Evolutionary conservation across 1,140 invertebrate genomes (phyloP), one percentile per base, ranked within the genome.

Genomic region (Bombus fervidus): DNA sequence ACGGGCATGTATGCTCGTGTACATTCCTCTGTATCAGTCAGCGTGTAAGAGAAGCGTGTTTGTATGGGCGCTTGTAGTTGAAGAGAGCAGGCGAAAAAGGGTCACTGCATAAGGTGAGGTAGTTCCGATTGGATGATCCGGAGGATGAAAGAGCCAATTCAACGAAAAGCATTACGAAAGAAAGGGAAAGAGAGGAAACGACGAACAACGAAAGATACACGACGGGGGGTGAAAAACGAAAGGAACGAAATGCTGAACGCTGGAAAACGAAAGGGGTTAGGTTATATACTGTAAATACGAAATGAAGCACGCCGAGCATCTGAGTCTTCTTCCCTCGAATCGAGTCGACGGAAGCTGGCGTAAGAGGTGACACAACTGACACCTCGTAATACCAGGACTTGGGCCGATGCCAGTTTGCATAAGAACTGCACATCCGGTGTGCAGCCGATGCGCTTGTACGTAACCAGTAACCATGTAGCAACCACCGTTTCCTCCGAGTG

Each of bases 361-460:
- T 57, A 79, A 71, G 77, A 72, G 89, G 87, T 93, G 91, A 93
- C 91, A 93, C 92, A 92, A 94, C 88, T 95, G 93, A 94, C 94
- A 95, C 92, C 90, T 94, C 93, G 93, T 93, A 94, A 94, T 94
- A 94, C 92, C 89, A 85, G 87, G 88, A 91, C 89, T 94, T 94
- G 94, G 93, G 92, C 87, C 88, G 75, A 43, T 83, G 93, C 94
- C 93, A 95, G 93, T 94, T 94, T 95, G 92, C 93, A 94, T 94
- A 94, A 94, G 94, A 94, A 94, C 87, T 92, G 89, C 90, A 92
- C 89, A 94, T 93, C 90, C 91, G 87, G 87, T 84, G 90, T 86
- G 90, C 84, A 89, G 85, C 83, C 89, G 84, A 91, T 80, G 85
- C 80, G 81, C 86, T 83, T 86, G 86, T 83, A 88, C 82, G 74